Percentiles rank a stretch among this genome's conserved stretches.
These are phyloP conservation scores for Notarius lentiginosus DNA, from an alignment of 2,113 vertebrate genomes.

Conservation along the genomic window DNA sequence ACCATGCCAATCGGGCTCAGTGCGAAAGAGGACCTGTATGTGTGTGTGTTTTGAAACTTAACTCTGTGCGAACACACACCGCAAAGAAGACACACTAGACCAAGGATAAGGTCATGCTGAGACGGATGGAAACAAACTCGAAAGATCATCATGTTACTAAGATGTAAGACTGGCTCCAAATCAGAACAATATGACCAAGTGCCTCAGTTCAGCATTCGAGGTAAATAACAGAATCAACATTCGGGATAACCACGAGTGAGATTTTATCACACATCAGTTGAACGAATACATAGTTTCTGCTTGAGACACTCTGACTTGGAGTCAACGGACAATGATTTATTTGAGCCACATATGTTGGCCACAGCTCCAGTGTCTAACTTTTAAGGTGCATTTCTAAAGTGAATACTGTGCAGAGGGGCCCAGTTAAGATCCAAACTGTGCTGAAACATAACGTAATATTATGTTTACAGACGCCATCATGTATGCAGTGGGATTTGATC, in stretches of 20 bases:
- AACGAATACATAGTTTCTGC: background rate
- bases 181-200: background rate
- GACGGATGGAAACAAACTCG: conserved; percentile 53
- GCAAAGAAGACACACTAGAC: conserved; percentile 44
- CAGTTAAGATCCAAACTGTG: background rate
- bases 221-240: background rate
- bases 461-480: background rate
- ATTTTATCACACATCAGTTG: background rate
- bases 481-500: conserved; percentile 27
- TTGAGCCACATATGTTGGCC: background rate
- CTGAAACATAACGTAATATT: background rate
- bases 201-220: background rate
- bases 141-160: conserved; percentile 39
- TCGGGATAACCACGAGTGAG: background rate
- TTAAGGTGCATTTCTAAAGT: background rate
- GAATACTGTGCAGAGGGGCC: background rate
- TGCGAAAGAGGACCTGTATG: conserved; percentile 17
- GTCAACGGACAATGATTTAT: background rate
- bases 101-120: conserved; percentile 21
- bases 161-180: conserved; percentile 42
- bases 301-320: background rate
- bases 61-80: conserved; percentile 34
- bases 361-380: background rate
- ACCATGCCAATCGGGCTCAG: background rate
- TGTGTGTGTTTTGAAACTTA: conserved; percentile 48